Conservation (phyloP, 2,113 vertebrate species). For the Cheilinus undulatus region DNA sequence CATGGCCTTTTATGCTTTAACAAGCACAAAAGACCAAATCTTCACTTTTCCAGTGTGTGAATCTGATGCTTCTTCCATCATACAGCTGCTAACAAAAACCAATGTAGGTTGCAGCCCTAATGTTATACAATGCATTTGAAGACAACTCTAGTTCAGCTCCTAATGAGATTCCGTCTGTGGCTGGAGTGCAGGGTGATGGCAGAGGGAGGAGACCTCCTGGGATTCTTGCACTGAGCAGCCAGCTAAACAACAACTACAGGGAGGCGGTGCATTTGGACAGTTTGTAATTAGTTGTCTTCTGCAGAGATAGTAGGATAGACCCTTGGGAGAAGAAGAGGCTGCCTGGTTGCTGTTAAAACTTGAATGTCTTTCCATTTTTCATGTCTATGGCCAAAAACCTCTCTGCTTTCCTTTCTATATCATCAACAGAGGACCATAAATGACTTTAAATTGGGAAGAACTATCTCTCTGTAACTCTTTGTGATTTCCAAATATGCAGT, state of each 20-base stretch:
- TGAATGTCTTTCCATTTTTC: conserved; percentile 4
- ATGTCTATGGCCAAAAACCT: background rate
- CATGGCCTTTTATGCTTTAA: no score
- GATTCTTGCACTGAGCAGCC: conserved; percentile 40
- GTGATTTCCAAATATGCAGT: conserved; percentile 30
- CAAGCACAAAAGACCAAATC: no score
- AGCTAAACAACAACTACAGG: conserved; percentile 45
- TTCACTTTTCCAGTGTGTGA: no score
- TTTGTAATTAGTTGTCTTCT: conserved; percentile 79
- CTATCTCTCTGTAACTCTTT: background rate
- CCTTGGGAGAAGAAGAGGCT: conserved; percentile 21
- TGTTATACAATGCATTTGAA: background rate
- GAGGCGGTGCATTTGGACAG: conserved; percentile 63
- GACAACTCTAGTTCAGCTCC: background rate
- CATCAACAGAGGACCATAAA: background rate
- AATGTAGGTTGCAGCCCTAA: background rate
- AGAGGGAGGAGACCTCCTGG: conserved; percentile 62
- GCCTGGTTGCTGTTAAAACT: conserved; percentile 29
- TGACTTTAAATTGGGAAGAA: conserved; percentile 1
- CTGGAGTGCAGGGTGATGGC: conserved; percentile 25
- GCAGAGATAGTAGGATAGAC: conserved; percentile 49
- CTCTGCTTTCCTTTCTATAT: background rate
- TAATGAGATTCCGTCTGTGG: background rate
- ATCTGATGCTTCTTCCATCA: no score
- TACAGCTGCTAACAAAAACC: no score